These are phyloP conservation scores for Corvus cornix DNA, from an alignment of 2,113 vertebrate genomes.

Conservation along the genomic window DNA sequence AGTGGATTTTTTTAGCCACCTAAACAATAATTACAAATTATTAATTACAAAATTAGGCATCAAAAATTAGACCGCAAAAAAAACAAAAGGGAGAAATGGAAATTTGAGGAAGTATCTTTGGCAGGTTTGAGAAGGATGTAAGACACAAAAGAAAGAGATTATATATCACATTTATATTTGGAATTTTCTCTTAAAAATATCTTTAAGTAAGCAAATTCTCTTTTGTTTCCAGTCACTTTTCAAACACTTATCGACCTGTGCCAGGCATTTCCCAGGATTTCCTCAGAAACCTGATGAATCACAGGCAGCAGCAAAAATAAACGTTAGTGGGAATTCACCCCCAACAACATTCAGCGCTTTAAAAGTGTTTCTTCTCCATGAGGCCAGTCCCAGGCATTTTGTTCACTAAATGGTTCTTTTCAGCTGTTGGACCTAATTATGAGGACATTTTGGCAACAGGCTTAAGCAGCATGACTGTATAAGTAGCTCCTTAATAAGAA, in stretches of 20 bases:
- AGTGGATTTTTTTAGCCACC: background rate
- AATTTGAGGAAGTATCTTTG: background rate
- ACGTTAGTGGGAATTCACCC: background rate
- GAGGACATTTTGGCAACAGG: background rate
- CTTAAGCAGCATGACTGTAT: background rate
- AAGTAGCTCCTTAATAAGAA: background rate
- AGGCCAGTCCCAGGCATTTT: background rate
- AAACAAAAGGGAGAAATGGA: background rate
- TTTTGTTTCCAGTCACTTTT: background rate
- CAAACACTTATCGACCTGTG: background rate
- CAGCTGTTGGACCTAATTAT: background rate
- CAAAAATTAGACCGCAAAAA: background rate
- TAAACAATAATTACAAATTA: background rate
- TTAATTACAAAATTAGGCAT: background rate
- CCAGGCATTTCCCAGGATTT: background rate
- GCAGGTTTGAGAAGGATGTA: background rate
- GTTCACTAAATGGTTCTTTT: background rate
- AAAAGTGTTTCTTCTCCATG: background rate
- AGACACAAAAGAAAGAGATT: background rate
- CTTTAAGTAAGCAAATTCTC: background rate
- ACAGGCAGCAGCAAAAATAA: background rate
- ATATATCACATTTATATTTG: background rate
- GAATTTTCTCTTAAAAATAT: background rate
- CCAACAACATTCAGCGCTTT: background rate
- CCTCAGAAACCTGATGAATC: background rate